Percentiles rank a stretch among this genome's conserved stretches.
Evolutionary conservation across 1,140 invertebrate species (phyloP).

Genomic region (Drosophila sturtevanti): DNA sequence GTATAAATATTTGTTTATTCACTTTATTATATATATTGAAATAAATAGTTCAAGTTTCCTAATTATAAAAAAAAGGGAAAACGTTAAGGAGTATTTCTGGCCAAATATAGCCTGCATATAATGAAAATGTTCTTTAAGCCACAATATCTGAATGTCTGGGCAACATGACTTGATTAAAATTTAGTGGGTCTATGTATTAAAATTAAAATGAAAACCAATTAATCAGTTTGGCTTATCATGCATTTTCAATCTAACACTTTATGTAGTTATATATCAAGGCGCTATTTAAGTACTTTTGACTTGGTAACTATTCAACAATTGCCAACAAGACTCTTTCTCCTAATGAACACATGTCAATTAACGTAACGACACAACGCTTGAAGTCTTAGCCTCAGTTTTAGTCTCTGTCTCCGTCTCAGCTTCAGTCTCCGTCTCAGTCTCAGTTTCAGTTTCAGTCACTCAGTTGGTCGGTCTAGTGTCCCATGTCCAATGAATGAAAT

Average conservation of each 20-base stretch:
- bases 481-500: slow-evolving; percentile 28
- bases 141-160: too few relatives aligned
- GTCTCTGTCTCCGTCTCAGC: slow-evolving; percentile 20
- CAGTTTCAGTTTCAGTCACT: neutral
- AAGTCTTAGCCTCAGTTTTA: slow-evolving; percentile 24
- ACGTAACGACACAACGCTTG: slow-evolving; percentile 42
- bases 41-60: too few relatives aligned
- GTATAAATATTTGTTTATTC: too few relatives aligned
- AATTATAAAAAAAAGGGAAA: too few relatives aligned
- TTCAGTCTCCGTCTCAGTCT: slow-evolving; percentile 26
- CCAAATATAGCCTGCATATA: too few relatives aligned
- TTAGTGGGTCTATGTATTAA: too few relatives aligned
- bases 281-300: neutral
- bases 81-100: too few relatives aligned
- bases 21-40: too few relatives aligned
- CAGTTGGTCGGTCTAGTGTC: neutral
- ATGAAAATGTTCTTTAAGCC: too few relatives aligned
- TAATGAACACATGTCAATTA: slow-evolving; percentile 80
- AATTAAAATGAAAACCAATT: neutral
- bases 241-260: neutral
- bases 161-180: too few relatives aligned
- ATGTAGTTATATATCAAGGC: slow-evolving; percentile 1
- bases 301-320: slow-evolving; percentile 8
- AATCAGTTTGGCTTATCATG: neutral
- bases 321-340: slow-evolving; percentile 32